Base-by-base conservation (phyloP, 2,113 vertebrate genomes). In the Gasterosteus nipponicus region DNA sequence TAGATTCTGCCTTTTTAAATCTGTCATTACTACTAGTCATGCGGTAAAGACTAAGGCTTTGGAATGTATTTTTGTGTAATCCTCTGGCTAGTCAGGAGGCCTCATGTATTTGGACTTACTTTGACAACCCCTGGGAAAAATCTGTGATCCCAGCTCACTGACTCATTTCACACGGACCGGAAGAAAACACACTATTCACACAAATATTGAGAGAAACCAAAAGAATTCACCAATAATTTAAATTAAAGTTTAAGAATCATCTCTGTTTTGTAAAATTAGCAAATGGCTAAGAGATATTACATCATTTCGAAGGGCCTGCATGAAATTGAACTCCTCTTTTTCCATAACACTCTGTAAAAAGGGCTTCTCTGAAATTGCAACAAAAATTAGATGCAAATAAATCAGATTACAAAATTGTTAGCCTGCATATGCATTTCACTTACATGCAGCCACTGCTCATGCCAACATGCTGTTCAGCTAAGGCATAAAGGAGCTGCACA, bases 51-150 rank as follows among this genome's bases (percentile, higher is more conserved):
- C 93, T 94, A 94, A 46, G 47, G 71, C 84, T 61, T 65, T 77
- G 89, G 87, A 88, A 93, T 94, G 87, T 69, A 33, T 89, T 81
- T 77, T 75, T 71, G 29, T 80, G 76, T 91, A 94, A 93, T 92
- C 82, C 87, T 71, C 56, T 41, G 57, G 41, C 51, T 80, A 51
- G 22, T 66, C 70, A 60, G 46, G 58, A 64, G 69, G 44, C 53
- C 65, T 63, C 1, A 22, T 61, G 69, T 44, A 68, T 80, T 77
- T 63, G 35, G 44, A 86, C 54, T 73, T 66, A 57, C 58, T 63
- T 58, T 54, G 49, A 78, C 33, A 39, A 47, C 38, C 56, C 10
- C 71, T 84, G 81, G 74, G 81, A 88, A 90, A 46, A 88, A 67
- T 64, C 39, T 70, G 18, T 41, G 42, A 22, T 60, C 22, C 22